These are phyloP conservation scores for Pachyseris speciosa DNA, from an alignment of 64 coral and sea anemone genomes.

Conservation along the genomic window DNA sequence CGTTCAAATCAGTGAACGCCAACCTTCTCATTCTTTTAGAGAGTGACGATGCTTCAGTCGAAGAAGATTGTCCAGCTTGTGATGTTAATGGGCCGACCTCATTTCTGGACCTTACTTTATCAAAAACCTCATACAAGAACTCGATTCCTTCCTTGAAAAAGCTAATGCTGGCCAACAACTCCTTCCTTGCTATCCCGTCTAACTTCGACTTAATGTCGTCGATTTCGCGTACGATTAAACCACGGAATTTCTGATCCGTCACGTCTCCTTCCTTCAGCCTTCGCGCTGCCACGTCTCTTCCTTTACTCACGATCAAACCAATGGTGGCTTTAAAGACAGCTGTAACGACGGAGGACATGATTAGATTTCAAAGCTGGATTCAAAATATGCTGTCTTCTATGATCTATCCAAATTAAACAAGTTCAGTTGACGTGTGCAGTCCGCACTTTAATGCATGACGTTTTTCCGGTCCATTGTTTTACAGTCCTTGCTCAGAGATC, in stretches of 20 bases:
- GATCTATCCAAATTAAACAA: no score
- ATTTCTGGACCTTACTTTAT: not conserved
- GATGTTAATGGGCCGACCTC: not conserved
- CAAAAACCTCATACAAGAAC: not conserved
- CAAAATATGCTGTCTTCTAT: no score
- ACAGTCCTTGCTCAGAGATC: no score
- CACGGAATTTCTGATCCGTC: slow-evolving; percentile 13
- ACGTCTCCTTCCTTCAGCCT: slow-evolving; percentile 38
- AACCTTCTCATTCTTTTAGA: not conserved
- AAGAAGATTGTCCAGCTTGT: not conserved
- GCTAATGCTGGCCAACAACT: not conserved
- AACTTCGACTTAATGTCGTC: slow-evolving; percentile 49
- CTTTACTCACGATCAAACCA: slow-evolving; percentile 22
- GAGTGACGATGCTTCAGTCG: not conserved
- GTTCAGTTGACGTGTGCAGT: no score
- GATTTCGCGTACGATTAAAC: slow-evolving; percentile 16
- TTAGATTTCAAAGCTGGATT: no score
- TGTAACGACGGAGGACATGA: slow-evolving; percentile 39
- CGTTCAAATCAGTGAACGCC: not conserved
- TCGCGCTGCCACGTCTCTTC: not conserved
- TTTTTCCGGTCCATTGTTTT: no score
- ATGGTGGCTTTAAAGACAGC: slow-evolving; percentile 29
- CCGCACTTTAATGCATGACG: no score
- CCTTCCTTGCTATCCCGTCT: slow-evolving; percentile 17
- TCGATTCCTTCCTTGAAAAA: not conserved